Evolutionary conservation across 2,888 invertebrate genomes (phyloP), one percentile per base, ranked within the genome.

Genomic region (Pammene fasciana): DNA sequence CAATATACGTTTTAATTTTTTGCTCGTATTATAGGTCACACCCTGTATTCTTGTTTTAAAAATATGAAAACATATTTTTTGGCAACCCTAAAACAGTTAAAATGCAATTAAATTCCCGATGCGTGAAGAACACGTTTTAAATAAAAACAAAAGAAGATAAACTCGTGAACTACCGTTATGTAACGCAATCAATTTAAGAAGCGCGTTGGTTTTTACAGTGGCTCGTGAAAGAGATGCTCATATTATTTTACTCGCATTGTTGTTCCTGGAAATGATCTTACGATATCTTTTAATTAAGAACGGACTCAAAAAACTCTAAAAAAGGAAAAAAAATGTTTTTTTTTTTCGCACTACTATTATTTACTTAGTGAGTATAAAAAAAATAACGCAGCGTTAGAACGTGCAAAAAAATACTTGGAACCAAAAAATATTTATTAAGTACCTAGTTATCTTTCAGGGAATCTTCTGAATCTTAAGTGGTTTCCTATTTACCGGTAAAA

Each of bases 91-190:
- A 13, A 41, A 52, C 18, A 52, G 52, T 52, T 62, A 62, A n/a
- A 26, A 6, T n/a, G 62, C 26, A 41, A 52, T 65, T 46, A 45
- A 36, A 16, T 67, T 13, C 34, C 52, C 55, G 46, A 62, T 48
- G 46, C 48, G 55, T 67, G 61, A 46, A 62, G 62, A 67, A 67
- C 55, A 38, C 55, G 55, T 62, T 60, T 55, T 55, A 14, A 62
- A 55, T 55, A 46, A 56, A 55, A 56, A 61, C 38, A 38, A 16
- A 26, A 50, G 16, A 41, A 54, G 50, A 67, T 67, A 14, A 68
- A 62, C 56, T 36, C 62, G 62, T 68, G 56, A 62, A 68, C 14
- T 26, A 68, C 67, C 67, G 67, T 68, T 68, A 56, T 41, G n/a
- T 55, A 34, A 68, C 26, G 46, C 46, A 48, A 55, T 54, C 54